Evolutionary conservation across 2,797 vertebrate genomes (phyloP), one percentile per base, ranked within the genome.

Genomic region (Tokudaia tokunoshimensis): DNA sequence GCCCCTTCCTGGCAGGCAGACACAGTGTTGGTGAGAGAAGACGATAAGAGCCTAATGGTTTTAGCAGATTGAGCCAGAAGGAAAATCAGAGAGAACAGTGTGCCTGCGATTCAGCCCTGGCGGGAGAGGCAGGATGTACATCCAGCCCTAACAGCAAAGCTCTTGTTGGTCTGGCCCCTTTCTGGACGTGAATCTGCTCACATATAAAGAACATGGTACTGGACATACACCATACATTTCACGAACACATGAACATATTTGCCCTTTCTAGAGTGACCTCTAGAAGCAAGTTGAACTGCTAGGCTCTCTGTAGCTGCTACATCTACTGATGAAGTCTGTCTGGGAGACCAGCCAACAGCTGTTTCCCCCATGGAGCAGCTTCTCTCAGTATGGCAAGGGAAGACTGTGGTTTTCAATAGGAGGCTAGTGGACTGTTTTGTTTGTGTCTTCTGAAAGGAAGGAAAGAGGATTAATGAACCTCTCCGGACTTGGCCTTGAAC

Each of bases 401-500:
- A 95, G 93, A 76, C 79, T 44, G 52, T 86, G 82, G 90, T 97
- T 95, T 96, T 83, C 70, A 82, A 44, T 85, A 72, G 55, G 75
- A 94, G 41, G 22, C 76, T 72, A 47, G 47, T 47, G 37, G 50
- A 44, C 44, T 55, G 90, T 85, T 92, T 81, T 95, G 89, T 96
- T 89, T 94, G 61, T 84, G 65, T 75, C 79, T 81, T 92, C 88
- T 84, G 83, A 89, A 92, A 96, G 96, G 95, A 92, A 96, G 82
- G 96, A 95, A 96, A 96, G 78, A 94, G 50, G n/a, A 31, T 91
- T 95, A 81, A 91, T 97, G 86, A 96, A 82, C 87, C 74, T 94
- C 75, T 90, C 91, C 9, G 80, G 34, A 55, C 47, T 61, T 96
- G 95, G 41, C 92, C 96, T 97, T 97, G 94, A 94, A 67, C 83